Evolutionary conservation across 1,140 invertebrate genomes (phyloP), one percentile per base, ranked within the genome.

Genomic region (Hydropsyche tenuis): DNA sequence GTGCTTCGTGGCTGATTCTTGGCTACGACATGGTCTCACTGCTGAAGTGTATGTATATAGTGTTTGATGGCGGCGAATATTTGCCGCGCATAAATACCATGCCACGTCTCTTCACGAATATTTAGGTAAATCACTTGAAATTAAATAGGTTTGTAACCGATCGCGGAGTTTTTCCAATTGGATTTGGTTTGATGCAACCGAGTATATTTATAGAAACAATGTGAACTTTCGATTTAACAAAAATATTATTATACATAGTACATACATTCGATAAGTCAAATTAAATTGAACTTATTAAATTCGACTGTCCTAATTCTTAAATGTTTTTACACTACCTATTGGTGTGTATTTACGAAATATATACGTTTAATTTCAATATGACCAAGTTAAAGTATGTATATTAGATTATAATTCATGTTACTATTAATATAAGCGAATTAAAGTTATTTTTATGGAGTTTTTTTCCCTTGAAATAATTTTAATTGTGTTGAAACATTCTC

Each of bases 361-460:
- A 60, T 4, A 60, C 23, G 56, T 60, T 60, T 60, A 60, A 25
- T 60, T 60, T 60, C 18, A 25, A 22, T 60, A 23, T 60, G 56
- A 60, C 56, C 56, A 60, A 60, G 22, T 60, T 60, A 25, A 60
- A 60, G 23, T 60, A 60, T 60, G 23, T 60, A 23, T 7, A 60
- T 60, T 60, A 60, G 56, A 22, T 25, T 60, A 60, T 60, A 60
- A 23, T 60, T 25, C 56, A 60, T 23, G 20, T 60, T 60, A 60
- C 56, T 60, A 60, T 60, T 60, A 60, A 60, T 60, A 22, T 60
- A 60, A 25, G 14, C n/a, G 23, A 25, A 60, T 60, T 60, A 60
- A 60, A 60, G 25, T 60, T 60, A 60, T 60, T 60, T 60, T 23
- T 60, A 60, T 23, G 56, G 56, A 60, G 9, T 25, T 11, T 14